Base-by-base conservation (phyloP, 2,797 vertebrate species). In the Amniataba percoides region DNA sequence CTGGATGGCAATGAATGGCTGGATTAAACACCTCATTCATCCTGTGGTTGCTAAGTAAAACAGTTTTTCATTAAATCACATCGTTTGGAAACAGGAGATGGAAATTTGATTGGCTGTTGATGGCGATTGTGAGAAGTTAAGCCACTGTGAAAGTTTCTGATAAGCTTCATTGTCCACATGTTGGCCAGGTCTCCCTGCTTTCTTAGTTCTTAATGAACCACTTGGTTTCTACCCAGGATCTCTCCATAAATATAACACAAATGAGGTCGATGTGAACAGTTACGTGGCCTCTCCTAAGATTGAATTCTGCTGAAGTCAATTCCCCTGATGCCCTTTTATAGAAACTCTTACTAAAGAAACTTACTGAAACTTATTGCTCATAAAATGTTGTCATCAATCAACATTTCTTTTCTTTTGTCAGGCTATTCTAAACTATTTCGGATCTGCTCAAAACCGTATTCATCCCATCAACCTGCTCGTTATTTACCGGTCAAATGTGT, bases 401-500 rank as follows among this genome's bases (percentile, higher is more conserved):
- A 21, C 10, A 53, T 43, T 40, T 46, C 48, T 63, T 49, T 48
- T 31, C n/a, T 71, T 68, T 72, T 42, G 13, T 72, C 4, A 25
- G 46, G 40, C 42, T 48, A 16, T 40, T 45, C 19, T 57, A 3
- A 74, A 58, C 27, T 60, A 11, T 74, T 71, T 61, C 34, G 1
- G 1, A 63, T 65, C 13, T 21, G 42, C 12, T 76, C 61, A 65
- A 72, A 74, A 62, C 27, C 46, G 60, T 46, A 55, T 18, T 61
- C 73, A 62, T 70, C 27, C 66, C 57, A 55, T 59, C 52, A 36
- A n/a, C 31, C 43, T 8, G 49, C 48, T 56, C 21, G 5, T 31
- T 31, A 31, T 27, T 45, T 42, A 46, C 23, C 3, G 15, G 43
- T 31, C 66, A 65, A 59, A 60, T 36, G 14, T 25, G 12, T 60